phyloP scores from a whole-genome alignment of 1,140 invertebrate genomes.

The Heliconius hewitsoni region DNA sequence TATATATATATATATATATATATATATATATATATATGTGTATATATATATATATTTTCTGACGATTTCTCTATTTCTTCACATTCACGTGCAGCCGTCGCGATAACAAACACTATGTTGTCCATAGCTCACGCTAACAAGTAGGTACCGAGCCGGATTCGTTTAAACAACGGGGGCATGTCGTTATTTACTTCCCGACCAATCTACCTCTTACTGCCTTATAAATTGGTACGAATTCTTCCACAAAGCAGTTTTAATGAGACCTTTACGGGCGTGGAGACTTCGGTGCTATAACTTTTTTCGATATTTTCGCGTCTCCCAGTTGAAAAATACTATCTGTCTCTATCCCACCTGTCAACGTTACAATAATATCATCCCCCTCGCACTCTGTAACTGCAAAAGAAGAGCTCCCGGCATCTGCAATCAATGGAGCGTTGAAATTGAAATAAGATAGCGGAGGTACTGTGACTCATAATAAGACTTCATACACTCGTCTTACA shows the following conservation, averaged over 20 bases:
- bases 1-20: too few species aligned
- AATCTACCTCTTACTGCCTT: constrained; percentile 67
- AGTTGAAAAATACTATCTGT: constrained; percentile 60
- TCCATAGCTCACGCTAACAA: constrained; percentile 36
- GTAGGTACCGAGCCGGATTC: constrained; percentile 35
- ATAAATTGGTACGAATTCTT: constrained; percentile 76
- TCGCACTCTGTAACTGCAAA: constrained; percentile 58
- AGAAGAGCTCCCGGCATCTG: constrained; percentile 66
- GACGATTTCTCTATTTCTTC: too few species aligned
- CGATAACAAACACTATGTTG: constrained; percentile 33
- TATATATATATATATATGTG: too few species aligned
- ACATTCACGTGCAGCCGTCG: constrained; percentile 18
- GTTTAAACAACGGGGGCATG: constrained; percentile 62
- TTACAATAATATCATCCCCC: constrained; percentile 45
- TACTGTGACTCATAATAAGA: constrained; percentile 65
- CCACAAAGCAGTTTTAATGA: constrained; percentile 79
- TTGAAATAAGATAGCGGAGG: constrained; percentile 75
- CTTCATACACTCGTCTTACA: constrained; percentile 46
- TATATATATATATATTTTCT: too few species aligned
- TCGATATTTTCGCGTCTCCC: constrained; percentile 73
- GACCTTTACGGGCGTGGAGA: constrained; percentile 67
- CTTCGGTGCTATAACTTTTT: constrained; percentile 78
- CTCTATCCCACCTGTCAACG: constrained; percentile 41
- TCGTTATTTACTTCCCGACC: constrained; percentile 71
- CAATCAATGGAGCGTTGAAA: constrained; percentile 78